Evolutionary conservation across 2,797 vertebrate genomes (phyloP).

Genomic region (Pantherophis vulpinus): DNA sequence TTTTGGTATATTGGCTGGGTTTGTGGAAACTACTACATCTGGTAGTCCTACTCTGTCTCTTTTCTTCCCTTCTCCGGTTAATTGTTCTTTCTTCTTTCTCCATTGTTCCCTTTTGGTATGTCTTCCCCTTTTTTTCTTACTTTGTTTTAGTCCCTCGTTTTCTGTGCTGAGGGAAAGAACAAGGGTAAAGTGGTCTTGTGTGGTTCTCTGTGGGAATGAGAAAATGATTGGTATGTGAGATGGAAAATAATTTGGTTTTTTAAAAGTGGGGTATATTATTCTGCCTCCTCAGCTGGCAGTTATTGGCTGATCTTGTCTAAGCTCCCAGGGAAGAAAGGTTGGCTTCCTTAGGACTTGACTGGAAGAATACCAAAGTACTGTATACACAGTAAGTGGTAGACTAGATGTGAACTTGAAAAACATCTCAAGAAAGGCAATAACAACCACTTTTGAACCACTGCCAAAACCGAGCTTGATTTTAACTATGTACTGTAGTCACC

Average conservation of each 20-base stretch:
- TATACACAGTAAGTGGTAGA: background rate
- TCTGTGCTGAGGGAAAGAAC: background rate
- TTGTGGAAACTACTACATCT: background rate
- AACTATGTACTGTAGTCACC: background rate
- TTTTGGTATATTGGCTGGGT: background rate
- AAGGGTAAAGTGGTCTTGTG: background rate
- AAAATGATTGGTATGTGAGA: background rate
- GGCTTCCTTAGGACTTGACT: background rate
- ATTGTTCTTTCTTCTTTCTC: background rate
- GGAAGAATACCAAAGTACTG: background rate
- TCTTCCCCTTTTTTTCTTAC: background rate
- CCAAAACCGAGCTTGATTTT: background rate
- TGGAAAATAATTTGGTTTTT: background rate
- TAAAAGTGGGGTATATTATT: background rate
- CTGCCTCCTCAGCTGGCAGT: background rate
- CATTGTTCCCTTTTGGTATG: background rate
- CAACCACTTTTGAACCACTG: background rate
- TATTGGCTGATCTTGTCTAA: background rate
- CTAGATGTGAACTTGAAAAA: background rate
- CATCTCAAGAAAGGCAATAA: background rate
- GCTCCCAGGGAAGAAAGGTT: background rate
- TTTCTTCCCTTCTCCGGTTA: background rate
- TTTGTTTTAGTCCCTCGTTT: background rate
- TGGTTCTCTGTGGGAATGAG: background rate
- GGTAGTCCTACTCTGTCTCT: background rate